These are phyloP conservation scores for Pseudococcus viburni DNA, from an alignment of 2,888 invertebrate species.

Conservation along the genomic window DNA sequence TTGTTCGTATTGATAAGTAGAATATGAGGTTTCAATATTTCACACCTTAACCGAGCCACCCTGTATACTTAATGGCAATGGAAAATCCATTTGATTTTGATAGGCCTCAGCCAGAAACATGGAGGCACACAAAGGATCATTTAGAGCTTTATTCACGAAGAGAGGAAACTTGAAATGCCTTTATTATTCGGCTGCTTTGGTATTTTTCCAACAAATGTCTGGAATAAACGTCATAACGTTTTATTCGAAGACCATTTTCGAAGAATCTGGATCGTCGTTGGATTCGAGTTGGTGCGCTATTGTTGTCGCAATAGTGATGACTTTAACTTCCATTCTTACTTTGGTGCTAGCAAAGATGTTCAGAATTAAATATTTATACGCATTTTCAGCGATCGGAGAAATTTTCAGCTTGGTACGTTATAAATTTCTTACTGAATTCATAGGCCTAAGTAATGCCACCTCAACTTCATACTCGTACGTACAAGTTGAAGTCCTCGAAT, in stretches of 20 bases:
- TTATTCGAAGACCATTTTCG: constrained; percentile 80
- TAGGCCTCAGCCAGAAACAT: constrained; percentile 61
- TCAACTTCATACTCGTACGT: background rate
- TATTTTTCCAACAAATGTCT: constrained; percentile 86
- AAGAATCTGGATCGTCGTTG: constrained; percentile 77
- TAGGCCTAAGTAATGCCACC: no score
- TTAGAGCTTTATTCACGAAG: constrained; percentile 32
- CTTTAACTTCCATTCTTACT: constrained; percentile 74
- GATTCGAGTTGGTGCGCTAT: constrained; percentile 80
- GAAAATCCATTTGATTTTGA: background rate
- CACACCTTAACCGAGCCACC: no score
- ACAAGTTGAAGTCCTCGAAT: background rate
- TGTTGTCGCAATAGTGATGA: constrained; percentile 83
- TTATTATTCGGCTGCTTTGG: constrained; percentile 72
- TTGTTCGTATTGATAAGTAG: no score
- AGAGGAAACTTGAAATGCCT: constrained; percentile 63
- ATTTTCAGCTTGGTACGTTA: constrained; percentile 64
- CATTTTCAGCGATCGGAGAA: constrained; percentile 65
- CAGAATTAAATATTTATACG: constrained; percentile 63
- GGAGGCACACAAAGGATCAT: constrained; percentile 41
- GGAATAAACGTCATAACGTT: constrained; percentile 87
- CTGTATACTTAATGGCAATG: background rate
- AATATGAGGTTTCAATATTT: no score
- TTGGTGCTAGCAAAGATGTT: constrained; percentile 67
- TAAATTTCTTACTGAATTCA: no score